Evolutionary conservation across 1,140 invertebrate species (phyloP), one percentile per base, ranked within the genome.

Genomic region (Drosophila neocordata): DNA sequence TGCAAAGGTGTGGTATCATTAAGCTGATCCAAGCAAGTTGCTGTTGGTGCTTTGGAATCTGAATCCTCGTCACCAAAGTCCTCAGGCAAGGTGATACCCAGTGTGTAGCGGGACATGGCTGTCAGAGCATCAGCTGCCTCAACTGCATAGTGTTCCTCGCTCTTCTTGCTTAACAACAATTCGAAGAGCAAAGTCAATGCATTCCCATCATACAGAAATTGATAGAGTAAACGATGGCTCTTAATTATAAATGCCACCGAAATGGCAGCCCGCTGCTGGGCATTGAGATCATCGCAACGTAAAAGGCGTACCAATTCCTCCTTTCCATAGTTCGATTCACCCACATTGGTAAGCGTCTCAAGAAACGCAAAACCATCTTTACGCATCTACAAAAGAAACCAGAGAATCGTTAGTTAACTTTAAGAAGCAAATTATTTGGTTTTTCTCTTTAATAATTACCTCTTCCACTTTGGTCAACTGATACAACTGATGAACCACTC

Each of bases 271-370:
- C 90, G 75, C 56, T 82, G 85, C n/a, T 92, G 90, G 2, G 89
- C 70, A 59, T 68, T 66, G 0, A 72, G 22, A 67, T 92, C 91
- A 22, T 82, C 87, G 51, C 75, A 79, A 8, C 80, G 89, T 22
- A 92, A 51, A 0, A 91, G 66, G 13, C 90, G 79, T 0, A 87
- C 85, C 13, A 92, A 52, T 65, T 92, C 90, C 38, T 88, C 91
- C 52, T 89, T 89, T 48, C 91, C 91, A 53, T 92, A 92, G 55
- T 92, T 91, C 0, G 85, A 89, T 69, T 92, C 91, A 1, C 90
- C 91, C 3, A 92, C 90, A 55, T 82, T 88, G n/a, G 83, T 90
- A 0, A 92, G 76, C 0, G 82, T 90, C 44, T 92, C 85, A 12
- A 92, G 58, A 13, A 92, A 91, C 1, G 83, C 76, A 53, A 87